These are phyloP conservation scores for Ennomos fuscantarius DNA, from an alignment of 2,888 invertebrate genomes.

Conservation along the genomic window DNA sequence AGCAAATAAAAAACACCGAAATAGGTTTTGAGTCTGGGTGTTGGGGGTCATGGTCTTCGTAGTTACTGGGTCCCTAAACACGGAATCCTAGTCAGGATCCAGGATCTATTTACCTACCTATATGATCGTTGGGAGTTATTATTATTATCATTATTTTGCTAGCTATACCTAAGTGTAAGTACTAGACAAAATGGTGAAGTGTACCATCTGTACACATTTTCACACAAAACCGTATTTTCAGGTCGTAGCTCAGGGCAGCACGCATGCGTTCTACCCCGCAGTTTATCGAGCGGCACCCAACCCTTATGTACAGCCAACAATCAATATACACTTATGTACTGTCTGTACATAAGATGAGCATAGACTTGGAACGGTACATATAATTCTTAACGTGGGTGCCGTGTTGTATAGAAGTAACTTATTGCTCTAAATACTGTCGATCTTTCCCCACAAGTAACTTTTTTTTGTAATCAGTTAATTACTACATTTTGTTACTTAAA, in stretches of 20 bases:
- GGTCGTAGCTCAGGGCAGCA: constrained; percentile 53
- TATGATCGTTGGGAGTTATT: no score
- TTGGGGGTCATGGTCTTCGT: no score
- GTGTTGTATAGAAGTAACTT: not conserved
- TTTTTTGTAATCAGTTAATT: no score
- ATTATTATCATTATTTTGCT: no score
- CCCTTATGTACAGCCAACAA: constrained; percentile 35
- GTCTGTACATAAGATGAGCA: constrained; percentile 22
- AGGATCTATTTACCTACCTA: no score
- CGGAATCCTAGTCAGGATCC: no score
- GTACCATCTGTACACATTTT: constrained; percentile 16
- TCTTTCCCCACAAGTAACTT: no score
- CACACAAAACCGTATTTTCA: constrained; percentile 40
- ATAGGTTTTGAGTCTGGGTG: no score
- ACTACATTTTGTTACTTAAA: no score
- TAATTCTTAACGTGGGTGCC: constrained; percentile 1
- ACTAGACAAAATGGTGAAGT: not conserved
- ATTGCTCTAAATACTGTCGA: not conserved
- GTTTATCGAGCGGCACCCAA: constrained; percentile 62
- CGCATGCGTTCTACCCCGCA: constrained; percentile 62
- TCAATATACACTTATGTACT: constrained; percentile 31
- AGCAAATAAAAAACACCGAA: no score
- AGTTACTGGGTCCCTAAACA: no score
- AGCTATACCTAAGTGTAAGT: no score
- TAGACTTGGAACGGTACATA: not conserved